phyloP scores from a whole-genome alignment of 2,113 vertebrate species.

The Grammomys surdaster region DNA sequence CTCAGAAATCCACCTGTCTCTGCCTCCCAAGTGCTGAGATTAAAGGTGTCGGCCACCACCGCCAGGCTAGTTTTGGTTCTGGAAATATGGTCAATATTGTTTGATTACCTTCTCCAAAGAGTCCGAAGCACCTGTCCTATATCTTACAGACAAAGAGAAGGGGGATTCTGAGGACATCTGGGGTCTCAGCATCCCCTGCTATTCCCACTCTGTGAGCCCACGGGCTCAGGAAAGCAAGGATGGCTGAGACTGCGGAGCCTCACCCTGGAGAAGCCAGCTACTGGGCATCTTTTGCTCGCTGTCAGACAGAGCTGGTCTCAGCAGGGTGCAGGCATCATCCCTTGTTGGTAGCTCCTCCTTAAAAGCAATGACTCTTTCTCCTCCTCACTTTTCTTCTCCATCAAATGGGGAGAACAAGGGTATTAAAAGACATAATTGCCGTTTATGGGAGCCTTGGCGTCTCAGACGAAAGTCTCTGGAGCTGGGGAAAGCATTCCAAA shows the following conservation, averaged over 20 bases:
- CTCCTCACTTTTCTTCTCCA: constrained; percentile 64
- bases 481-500: constrained; percentile 40
- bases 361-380: background rate
- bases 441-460: constrained; percentile 45
- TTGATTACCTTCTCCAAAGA: constrained; percentile 19
- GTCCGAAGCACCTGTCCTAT: background rate
- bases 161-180: background rate
- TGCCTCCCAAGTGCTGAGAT: no score
- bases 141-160: background rate
- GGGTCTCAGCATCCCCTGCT: background rate
- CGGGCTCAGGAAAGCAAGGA: background rate
- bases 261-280: no score
- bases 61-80: background rate
- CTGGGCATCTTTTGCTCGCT: background rate
- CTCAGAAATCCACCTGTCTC: no score
- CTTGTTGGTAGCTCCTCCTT: background rate
- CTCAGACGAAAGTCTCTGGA: constrained; percentile 67
- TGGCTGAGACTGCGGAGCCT: background rate
- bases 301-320: background rate
- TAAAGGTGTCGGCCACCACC: no score
- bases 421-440: constrained; percentile 70
- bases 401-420: constrained; percentile 58
- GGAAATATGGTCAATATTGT: background rate
- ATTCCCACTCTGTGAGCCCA: background rate
- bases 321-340: background rate